Evolutionary conservation across 2,888 invertebrate species (phyloP).

Genomic region (Macrophya annulata): DNA sequence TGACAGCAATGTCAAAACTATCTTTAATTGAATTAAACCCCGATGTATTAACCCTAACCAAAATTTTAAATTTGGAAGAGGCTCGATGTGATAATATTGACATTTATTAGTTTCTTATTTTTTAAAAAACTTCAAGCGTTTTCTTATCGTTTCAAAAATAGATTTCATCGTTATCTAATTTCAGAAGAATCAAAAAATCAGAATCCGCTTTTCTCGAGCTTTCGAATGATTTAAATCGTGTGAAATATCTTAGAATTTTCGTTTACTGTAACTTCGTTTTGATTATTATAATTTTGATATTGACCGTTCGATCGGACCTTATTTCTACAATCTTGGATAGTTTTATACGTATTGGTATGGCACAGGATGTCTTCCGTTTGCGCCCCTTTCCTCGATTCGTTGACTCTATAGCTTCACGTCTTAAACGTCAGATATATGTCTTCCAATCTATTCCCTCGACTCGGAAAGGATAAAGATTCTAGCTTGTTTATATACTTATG

Average conservation of each 20-base stretch:
- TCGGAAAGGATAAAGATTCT: conserved; percentile 38
- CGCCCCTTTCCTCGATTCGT: neutral
- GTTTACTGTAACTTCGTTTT: neutral
- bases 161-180: too few species aligned
- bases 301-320: neutral
- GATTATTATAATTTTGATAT: neutral
- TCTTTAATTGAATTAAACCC: neutral
- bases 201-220: neutral
- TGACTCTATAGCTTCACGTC: conserved; percentile 7
- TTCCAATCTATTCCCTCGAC: conserved; percentile 48
- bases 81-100: too few species aligned
- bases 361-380: neutral
- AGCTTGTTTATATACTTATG: conserved; percentile 40
- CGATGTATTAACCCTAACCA: neutral
- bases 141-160: too few species aligned
- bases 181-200: too few species aligned
- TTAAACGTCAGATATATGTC: conserved; percentile 11
- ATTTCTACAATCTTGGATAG: neutral
- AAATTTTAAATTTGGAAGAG: neutral
- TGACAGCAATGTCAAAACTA: conserved; percentile 6
- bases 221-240: too few species aligned
- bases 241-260: too few species aligned
- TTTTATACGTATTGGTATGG: neutral
- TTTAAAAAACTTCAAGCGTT: too few species aligned
- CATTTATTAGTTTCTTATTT: too few species aligned